Evolutionary conservation across 1,140 invertebrate species (phyloP).

Genomic region (Galleria mellonella): DNA sequence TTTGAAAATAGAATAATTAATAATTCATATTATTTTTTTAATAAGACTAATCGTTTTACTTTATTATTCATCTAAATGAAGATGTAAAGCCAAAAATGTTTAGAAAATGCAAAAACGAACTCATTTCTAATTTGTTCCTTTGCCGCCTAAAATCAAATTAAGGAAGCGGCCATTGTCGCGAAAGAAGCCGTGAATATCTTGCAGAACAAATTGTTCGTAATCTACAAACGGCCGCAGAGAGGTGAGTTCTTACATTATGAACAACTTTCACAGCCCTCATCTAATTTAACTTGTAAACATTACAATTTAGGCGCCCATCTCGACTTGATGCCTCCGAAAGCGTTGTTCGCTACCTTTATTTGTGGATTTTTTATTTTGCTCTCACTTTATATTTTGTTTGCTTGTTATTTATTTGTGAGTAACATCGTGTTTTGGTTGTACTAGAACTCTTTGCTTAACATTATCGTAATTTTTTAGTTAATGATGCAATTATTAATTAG

Average conservation of each 20-base stretch:
- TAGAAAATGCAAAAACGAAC: not conserved
- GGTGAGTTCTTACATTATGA: constrained; percentile 39
- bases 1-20: no score
- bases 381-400: constrained; percentile 25
- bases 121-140: constrained; percentile 23
- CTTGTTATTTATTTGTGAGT: constrained; percentile 35
- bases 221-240: constrained; percentile 26
- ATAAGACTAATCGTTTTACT: no score
- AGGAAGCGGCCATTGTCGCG: constrained; percentile 3
- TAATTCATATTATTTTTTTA: no score
- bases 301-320: constrained; percentile 45
- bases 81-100: no score
- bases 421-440: constrained; percentile 8
- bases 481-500: no score
- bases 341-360: constrained; percentile 40
- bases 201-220: constrained; percentile 37
- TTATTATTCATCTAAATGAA: no score
- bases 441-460: not conserved
- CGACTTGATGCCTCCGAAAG: constrained; percentile 42
- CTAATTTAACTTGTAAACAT: constrained; percentile 58
- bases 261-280: constrained; percentile 39
- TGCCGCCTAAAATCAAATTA: constrained; percentile 26
- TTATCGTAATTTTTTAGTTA: no score
- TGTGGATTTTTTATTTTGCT: constrained; percentile 22
- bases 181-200: not conserved